phyloP scores from a whole-genome alignment of 1,140 invertebrate species.

The Lordiphosa collinella region DNA sequence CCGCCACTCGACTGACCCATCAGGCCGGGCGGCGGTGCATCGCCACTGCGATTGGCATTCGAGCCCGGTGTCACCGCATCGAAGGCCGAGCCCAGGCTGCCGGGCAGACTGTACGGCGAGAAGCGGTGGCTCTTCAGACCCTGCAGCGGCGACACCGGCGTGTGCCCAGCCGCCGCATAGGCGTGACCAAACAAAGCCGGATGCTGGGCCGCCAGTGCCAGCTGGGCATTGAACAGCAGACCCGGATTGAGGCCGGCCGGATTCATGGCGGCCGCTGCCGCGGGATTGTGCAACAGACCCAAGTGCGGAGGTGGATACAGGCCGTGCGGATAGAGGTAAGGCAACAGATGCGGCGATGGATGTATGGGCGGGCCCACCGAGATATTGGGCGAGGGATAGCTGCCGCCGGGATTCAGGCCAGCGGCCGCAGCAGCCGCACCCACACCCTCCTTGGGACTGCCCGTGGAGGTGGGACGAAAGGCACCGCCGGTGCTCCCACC shows the following conservation, averaged over 20 bases:
- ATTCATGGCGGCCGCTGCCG: conserved; percentile 81
- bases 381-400: conserved; percentile 90
- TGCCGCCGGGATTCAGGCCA: conserved; percentile 80
- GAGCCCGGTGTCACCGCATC: conserved; percentile 89
- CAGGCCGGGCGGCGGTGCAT: conserved; percentile 29
- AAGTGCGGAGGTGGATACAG: conserved; percentile 89
- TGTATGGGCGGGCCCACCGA: conserved; percentile 93
- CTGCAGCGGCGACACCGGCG: conserved; percentile 81
- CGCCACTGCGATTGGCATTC: conserved; percentile 67
- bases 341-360: conserved; percentile 89
- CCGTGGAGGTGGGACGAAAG: conserved; percentile 82
- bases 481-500: conserved; percentile 81
- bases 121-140: conserved; percentile 83
- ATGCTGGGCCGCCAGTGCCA: conserved; percentile 90
- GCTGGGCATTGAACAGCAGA: conserved; percentile 90
- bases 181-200: conserved; percentile 87
- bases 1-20: conserved; percentile 13
- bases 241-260: conserved; percentile 85
- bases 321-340: conserved; percentile 93
- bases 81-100: conserved; percentile 87
- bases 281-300: conserved; percentile 81
- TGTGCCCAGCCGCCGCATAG: conserved; percentile 82
- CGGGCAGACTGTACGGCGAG: conserved; percentile 90
- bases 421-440: conserved; percentile 80
- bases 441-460: conserved; percentile 80